Conservation (phyloP, 2,797 vertebrate species). For the Leuciscus waleckii region DNA sequence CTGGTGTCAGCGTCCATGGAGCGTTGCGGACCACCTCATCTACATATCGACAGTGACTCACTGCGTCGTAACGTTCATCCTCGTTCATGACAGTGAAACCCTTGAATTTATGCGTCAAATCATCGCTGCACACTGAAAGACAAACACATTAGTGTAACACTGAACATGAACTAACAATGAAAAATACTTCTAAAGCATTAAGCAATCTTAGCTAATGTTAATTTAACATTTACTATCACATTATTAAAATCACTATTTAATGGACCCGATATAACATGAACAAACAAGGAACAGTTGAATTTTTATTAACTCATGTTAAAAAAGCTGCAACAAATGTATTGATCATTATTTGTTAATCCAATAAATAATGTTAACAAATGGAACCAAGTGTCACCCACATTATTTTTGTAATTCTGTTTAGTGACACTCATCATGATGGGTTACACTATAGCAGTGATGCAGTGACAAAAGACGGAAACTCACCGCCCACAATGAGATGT, state of each 20-base stretch:
- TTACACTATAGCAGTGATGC: not conserved
- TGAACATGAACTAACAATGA: not conserved
- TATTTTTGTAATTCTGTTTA: not conserved
- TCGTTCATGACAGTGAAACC: slow-evolving; percentile 90
- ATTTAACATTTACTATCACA: not conserved
- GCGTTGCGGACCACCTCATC: slow-evolving; percentile 87
- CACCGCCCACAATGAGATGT: slow-evolving; percentile 88
- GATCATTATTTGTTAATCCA: not conserved
- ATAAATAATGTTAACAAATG: not conserved
- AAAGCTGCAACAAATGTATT: not conserved
- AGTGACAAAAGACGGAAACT: slow-evolving; percentile 54
- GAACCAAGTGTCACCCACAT: not conserved
- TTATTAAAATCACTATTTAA: too few relatives aligned
- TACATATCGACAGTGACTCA: slow-evolving; percentile 87
- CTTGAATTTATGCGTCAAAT: slow-evolving; percentile 86
- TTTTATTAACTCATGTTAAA: not conserved
- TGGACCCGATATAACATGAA: not conserved
- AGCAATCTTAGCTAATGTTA: not conserved
- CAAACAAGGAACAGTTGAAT: not conserved
- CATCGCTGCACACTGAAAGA: slow-evolving; percentile 84
- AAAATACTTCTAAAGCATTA: not conserved
- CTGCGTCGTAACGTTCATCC: slow-evolving; percentile 84
- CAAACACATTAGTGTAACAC: not conserved
- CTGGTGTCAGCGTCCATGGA: slow-evolving; percentile 83
- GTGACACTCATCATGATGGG: not conserved